phyloP scores from a whole-genome alignment of 2,113 vertebrate genomes.

The Excalfactoria chinensis region DNA sequence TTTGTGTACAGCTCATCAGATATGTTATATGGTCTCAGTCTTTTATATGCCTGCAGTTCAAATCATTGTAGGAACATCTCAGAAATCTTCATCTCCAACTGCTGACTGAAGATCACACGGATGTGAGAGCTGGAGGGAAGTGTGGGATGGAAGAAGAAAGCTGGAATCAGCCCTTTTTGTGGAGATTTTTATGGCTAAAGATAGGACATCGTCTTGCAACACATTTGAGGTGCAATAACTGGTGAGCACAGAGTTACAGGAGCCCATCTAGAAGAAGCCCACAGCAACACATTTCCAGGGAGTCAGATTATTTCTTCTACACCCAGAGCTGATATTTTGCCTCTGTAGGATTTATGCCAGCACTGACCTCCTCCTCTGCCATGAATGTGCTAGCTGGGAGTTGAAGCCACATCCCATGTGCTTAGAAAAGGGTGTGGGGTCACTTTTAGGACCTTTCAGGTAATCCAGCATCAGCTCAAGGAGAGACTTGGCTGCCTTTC shows the following conservation, averaged over 20 bases:
- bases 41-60: neutral
- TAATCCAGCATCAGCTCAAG: neutral
- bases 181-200: neutral
- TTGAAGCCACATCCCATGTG: neutral
- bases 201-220: neutral
- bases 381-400: too few species aligned
- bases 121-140: neutral
- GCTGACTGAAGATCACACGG: neutral
- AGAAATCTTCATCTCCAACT: neutral
- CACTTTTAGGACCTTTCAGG: neutral
- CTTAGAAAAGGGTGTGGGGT: too few species aligned
- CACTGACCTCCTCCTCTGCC: neutral
- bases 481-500: neutral
- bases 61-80: neutral
- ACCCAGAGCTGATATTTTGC: neutral
- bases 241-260: fast-evolving
- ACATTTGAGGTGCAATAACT: neutral
- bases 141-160: neutral
- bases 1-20: neutral
- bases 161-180: neutral
- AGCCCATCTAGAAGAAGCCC: neutral
- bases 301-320: neutral
- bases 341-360: neutral
- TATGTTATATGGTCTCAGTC: neutral
- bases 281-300: neutral